These are phyloP conservation scores for Rhinoderma darwinii DNA, from an alignment of 2,113 vertebrate genomes.

Conservation along the genomic window DNA sequence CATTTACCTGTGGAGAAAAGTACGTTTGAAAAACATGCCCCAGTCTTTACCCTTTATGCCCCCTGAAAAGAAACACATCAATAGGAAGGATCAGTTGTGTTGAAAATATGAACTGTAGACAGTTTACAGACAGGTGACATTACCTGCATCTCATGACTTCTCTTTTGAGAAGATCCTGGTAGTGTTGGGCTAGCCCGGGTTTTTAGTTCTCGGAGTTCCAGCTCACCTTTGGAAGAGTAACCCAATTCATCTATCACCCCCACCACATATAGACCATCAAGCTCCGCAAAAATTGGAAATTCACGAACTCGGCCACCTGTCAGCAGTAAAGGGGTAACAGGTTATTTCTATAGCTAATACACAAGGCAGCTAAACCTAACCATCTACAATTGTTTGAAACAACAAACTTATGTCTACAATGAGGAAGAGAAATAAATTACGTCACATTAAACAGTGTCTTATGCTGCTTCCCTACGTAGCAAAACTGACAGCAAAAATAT, in stretches of 20 bases:
- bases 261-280: constrained; percentile 72
- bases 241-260: constrained; percentile 75
- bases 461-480: neutral
- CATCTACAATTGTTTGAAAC: no score
- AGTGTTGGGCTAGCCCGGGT: constrained; percentile 61
- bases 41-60: no score
- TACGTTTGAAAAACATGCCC: no score
- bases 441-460: neutral
- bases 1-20: no score
- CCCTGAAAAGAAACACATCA: neutral
- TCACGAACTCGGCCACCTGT: constrained; percentile 70
- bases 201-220: constrained; percentile 70
- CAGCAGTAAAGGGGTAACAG: neutral
- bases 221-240: constrained; percentile 71
- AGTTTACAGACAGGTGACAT: neutral
- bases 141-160: constrained; percentile 71
- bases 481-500: neutral
- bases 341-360: neutral
- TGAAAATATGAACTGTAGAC: neutral
- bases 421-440: neutral
- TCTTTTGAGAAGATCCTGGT: constrained; percentile 66
- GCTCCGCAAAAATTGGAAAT: constrained; percentile 76
- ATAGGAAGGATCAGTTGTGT: no score
- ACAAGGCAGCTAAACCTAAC: no score
- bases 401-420: no score